phyloP scores from a whole-genome alignment of 2,113 vertebrate species.

The Anthoscopus minutus region DNA sequence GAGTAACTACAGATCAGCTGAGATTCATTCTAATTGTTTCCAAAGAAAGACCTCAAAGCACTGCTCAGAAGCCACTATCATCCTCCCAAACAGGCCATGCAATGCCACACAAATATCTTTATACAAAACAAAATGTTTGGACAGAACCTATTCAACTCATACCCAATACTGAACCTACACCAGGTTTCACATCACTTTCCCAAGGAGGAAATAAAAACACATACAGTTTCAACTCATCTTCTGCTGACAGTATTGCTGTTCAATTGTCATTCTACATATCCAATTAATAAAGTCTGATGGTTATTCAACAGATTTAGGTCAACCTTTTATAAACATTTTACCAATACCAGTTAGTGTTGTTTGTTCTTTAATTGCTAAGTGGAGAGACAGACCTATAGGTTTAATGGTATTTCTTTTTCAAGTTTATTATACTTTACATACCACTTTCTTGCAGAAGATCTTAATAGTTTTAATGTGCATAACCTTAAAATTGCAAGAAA shows the following conservation, averaged over 20 bases:
- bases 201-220: background rate
- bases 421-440: background rate
- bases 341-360: background rate
- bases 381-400: background rate
- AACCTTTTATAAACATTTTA: background rate
- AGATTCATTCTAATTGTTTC: background rate
- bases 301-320: background rate
- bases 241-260: background rate
- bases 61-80: background rate
- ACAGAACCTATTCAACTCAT: background rate
- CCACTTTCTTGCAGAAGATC: background rate
- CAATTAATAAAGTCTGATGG: background rate
- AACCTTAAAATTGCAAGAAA: background rate
- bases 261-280: background rate
- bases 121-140: background rate
- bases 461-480: background rate
- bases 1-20: background rate
- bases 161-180: background rate
- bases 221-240: background rate
- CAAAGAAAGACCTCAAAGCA: background rate
- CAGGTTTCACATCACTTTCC: background rate
- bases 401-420: background rate
- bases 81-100: accelerated
- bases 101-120: background rate
- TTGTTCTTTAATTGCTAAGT: background rate